phyloP scores from a whole-genome alignment of 2,888 invertebrate genomes.

The Crioceris asparagi region DNA sequence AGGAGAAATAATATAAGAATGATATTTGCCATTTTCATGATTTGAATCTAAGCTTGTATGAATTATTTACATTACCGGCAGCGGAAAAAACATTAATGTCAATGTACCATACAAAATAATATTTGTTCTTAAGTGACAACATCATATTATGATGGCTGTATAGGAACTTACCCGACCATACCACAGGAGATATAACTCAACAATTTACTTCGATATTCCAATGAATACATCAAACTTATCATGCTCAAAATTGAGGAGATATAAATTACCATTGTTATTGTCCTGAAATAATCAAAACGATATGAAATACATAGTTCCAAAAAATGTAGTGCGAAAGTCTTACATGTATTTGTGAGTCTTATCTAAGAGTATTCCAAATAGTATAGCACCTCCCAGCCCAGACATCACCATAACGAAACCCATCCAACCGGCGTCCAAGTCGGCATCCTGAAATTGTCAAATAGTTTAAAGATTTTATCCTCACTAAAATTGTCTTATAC shows the following conservation, averaged over 20 bases:
- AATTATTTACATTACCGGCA: no score
- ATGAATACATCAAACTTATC: slow-evolving; percentile 14
- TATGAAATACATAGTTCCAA: no score
- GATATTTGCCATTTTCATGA: no score
- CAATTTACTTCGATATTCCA: slow-evolving; percentile 14
- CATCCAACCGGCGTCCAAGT: slow-evolving; percentile 74
- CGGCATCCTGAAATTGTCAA: slow-evolving; percentile 42
- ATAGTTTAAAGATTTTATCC: no score
- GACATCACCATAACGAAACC: slow-evolving; percentile 79
- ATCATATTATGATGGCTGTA: no score
- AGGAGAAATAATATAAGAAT: no score
- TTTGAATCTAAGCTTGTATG: no score
- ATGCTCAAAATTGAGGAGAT: slow-evolving; percentile 13
- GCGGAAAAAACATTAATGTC: no score
- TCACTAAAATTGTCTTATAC: no score
- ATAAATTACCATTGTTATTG: slow-evolving; percentile 14
- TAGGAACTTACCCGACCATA: slow-evolving; percentile 16
- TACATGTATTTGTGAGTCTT: slow-evolving; percentile 87
- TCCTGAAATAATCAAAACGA: slow-evolving; percentile 13
- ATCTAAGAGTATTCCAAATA: slow-evolving; percentile 80
- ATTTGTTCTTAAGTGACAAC: no score
- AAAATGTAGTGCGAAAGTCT: no score
- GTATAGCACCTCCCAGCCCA: slow-evolving; percentile 81
- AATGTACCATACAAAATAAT: no score
- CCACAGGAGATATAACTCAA: slow-evolving; percentile 15